Evolutionary conservation across 1,140 invertebrate species (phyloP).

Genomic region (Solenopsis invicta): DNA sequence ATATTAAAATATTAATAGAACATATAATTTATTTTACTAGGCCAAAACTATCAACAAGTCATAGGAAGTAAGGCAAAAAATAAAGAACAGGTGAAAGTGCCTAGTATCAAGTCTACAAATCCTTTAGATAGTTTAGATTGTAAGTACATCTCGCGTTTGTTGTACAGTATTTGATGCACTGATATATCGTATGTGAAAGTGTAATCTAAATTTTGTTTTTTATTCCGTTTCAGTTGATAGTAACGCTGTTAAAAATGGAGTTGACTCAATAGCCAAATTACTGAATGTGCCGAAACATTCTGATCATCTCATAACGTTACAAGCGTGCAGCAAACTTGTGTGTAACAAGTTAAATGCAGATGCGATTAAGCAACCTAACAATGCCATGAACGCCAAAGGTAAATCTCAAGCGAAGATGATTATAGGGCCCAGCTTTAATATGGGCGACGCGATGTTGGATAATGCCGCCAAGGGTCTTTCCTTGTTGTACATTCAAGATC

Average conservation of each 20-base stretch:
- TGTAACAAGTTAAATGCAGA: slow-evolving; percentile 90
- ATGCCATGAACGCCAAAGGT: slow-evolving; percentile 87
- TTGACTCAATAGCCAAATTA: slow-evolving; percentile 92
- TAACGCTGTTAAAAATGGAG: slow-evolving; percentile 93
- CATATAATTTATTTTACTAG: slow-evolving; percentile 86
- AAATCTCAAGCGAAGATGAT: slow-evolving; percentile 91
- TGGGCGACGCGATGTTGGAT: slow-evolving; percentile 91
- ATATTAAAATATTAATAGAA: neutral
- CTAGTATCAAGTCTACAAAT: slow-evolving; percentile 92
- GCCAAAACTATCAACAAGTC: slow-evolving; percentile 90
- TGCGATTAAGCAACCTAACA: slow-evolving; percentile 89
- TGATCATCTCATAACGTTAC: slow-evolving; percentile 92
- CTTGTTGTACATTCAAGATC: slow-evolving; percentile 96
- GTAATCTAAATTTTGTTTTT: slow-evolving; percentile 56
- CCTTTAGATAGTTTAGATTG: slow-evolving; percentile 95
- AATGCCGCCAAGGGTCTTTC: slow-evolving; percentile 94
- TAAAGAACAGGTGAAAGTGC: slow-evolving; percentile 88
- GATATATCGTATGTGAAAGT: slow-evolving; percentile 35
- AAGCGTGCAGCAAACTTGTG: slow-evolving; percentile 91
- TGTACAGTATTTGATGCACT: slow-evolving; percentile 35
- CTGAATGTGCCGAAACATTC: slow-evolving; percentile 94
- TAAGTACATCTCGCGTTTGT: slow-evolving; percentile 87
- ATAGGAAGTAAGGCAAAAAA: slow-evolving; percentile 88
- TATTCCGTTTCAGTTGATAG: slow-evolving; percentile 90
- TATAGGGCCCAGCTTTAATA: slow-evolving; percentile 90